Evolutionary conservation across 2,888 invertebrate species (phyloP), one percentile per base, ranked within the genome.

Genomic region (Epinotia bilunana): DNA sequence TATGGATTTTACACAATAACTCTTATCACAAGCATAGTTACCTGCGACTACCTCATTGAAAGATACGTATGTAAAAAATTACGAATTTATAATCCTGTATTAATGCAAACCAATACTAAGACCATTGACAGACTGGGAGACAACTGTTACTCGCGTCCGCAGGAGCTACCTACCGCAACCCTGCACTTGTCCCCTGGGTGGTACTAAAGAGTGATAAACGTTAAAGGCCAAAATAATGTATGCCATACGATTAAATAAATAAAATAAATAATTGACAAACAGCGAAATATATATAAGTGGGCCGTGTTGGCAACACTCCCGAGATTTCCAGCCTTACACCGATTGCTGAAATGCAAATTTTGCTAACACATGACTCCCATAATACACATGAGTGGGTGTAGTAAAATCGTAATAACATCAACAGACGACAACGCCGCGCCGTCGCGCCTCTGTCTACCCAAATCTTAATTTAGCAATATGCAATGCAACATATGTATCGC

Each of bases 261-360:
- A n/a, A n/a, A n/a, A n/a, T n/a, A n/a, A n/a, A n/a, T 70, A 74
- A 79, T 78, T 77, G 78, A 80, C 77, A 78, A 76, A 46, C 13
- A 46, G 46, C 63, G 46, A 64, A 64, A 74, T 57, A 57, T 62
- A 55, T 33, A 58, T 68, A 28, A 28, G 76, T 77, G 74, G 78
- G 78, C 75, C 55, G 76, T 57, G 69, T 79, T 82, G 82, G 83
- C 83, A 81, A 70, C 71, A n/a, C 63, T 80, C 81, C 9, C 83
- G 78, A 82, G 77, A 78, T 76, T 77, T 72, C 78, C 76, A 53
- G 69, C 58, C 39, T 55, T 46, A 39, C 72, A 67, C 23, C 33
- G 39, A 65, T 74, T 70, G 67, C 70, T 71, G 74, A 73, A 76
- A 76, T 70, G 60, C 64, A 43, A 60, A 70, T 60, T 63, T 65